Percentiles rank a stretch among this genome's conserved stretches.
Conservation (phyloP, 2,888 invertebrate species). For the Cephus rjabovi region DNA sequence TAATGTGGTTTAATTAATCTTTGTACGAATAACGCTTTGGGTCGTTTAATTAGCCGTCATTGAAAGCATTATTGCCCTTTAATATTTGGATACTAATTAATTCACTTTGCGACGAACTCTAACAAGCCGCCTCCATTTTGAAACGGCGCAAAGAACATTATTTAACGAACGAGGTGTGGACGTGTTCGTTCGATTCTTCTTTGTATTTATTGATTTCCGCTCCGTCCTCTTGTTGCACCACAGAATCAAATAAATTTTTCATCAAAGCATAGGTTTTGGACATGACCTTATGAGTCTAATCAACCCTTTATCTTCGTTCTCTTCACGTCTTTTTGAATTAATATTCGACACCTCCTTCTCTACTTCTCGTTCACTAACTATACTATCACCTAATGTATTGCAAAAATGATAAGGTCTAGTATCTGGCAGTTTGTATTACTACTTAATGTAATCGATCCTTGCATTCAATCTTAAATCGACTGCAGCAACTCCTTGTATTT, state of each 20-base stretch:
- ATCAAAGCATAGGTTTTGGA: not conserved
- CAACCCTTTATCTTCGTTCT: not conserved
- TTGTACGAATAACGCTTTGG: not conserved
- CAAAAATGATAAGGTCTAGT: constrained; percentile 10
- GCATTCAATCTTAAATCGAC: not conserved
- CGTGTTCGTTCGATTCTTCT: not conserved
- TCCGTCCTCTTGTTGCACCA: not conserved
- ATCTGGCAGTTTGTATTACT: constrained; percentile 9
- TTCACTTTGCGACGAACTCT: not conserved
- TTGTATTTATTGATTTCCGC: not conserved
- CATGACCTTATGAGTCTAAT: not conserved
- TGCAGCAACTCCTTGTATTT: not conserved
- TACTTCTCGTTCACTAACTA: not conserved
- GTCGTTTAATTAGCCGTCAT: not conserved
- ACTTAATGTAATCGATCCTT: not conserved
- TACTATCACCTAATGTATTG: constrained; percentile 6
- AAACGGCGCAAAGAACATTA: not conserved
- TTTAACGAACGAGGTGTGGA: not conserved
- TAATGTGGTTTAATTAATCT: not conserved
- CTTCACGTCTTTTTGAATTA: not conserved
- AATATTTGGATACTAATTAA: not conserved
- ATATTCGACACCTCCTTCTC: not conserved
- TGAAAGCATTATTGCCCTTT: not conserved
- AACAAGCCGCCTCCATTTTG: not conserved
- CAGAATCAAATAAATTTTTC: not conserved